These are phyloP conservation scores for Cosmia pyralina DNA, from an alignment of 2,888 invertebrate genomes.

Conservation along the genomic window DNA sequence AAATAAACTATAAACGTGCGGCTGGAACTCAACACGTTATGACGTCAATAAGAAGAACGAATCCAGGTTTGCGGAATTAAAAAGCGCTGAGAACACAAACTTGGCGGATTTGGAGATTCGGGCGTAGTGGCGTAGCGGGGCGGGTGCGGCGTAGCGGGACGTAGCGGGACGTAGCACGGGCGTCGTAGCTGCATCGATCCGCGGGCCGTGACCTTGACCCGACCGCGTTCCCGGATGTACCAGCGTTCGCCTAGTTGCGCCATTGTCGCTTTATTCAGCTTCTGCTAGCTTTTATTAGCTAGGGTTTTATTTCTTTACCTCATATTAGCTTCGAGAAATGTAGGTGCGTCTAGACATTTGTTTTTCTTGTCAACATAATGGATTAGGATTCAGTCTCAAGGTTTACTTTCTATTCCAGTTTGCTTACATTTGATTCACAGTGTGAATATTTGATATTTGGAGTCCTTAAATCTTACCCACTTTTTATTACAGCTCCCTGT, in stretches of 20 bases:
- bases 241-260: slow-evolving; percentile 83
- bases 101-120: slow-evolving; percentile 69
- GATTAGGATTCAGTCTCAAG: slow-evolving; percentile 57
- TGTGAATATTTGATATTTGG: slow-evolving; percentile 53
- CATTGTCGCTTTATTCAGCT: slow-evolving; percentile 84
- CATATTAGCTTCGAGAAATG: slow-evolving; percentile 65
- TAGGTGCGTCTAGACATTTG: slow-evolving; percentile 71
- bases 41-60: slow-evolving; percentile 61
- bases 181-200: slow-evolving; percentile 91
- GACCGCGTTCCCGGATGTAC: slow-evolving; percentile 90
- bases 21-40: slow-evolving; percentile 54
- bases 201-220: slow-evolving; percentile 92
- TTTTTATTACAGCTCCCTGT: slow-evolving; percentile 34
- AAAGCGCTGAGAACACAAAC: slow-evolving; percentile 64
- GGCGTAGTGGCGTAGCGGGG: slow-evolving; percentile 73
- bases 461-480: slow-evolving; percentile 34
- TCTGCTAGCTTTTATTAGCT: slow-evolving; percentile 84
- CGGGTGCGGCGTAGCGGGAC: slow-evolving; percentile 71
- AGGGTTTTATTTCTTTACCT: slow-evolving; percentile 77
- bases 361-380: slow-evolving; percentile 58
- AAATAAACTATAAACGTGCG: slow-evolving; percentile 60
- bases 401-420: slow-evolving; percentile 36
- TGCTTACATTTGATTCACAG: slow-evolving; percentile 39
- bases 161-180: slow-evolving; percentile 77
- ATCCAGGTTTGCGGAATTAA: slow-evolving; percentile 68